Conservation (phyloP, 2,797 vertebrate genomes). For the Pagetopsis macropterus region DNA sequence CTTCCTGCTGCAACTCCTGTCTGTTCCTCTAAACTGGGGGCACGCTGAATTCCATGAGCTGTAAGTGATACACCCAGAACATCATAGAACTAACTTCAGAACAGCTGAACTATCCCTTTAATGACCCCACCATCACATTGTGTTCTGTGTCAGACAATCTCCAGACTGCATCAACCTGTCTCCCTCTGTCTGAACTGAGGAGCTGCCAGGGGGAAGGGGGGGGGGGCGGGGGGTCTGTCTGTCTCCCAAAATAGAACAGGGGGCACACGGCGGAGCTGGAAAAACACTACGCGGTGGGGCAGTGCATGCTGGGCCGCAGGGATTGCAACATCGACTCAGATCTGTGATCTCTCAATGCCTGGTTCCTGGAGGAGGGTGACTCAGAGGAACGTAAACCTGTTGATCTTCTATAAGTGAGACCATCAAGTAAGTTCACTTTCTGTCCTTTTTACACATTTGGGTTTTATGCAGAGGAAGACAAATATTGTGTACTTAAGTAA, state of each 20-base stretch:
- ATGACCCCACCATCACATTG: neutral
- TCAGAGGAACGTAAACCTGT: constrained; percentile 30
- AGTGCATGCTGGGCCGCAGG: constrained; percentile 27
- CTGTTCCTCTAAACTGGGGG: too few species aligned
- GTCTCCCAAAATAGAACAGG: constrained; percentile 81
- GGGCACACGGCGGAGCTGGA: constrained; percentile 64
- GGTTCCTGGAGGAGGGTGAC: constrained; percentile 13
- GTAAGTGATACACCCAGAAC: too few species aligned
- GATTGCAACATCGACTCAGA: constrained; percentile 76
- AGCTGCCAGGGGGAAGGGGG: constrained; percentile 25
- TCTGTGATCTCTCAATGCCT: constrained; percentile 28
- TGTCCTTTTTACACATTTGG: neutral
- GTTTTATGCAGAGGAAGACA: neutral
- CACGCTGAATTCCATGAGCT: too few species aligned
- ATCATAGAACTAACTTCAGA: too few species aligned
- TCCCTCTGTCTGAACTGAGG: constrained; percentile 14
- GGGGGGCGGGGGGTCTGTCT: constrained; percentile 23
- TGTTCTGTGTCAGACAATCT: neutral
- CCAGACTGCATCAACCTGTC: neutral
- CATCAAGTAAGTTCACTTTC: constrained; percentile 39
- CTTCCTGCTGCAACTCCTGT: too few species aligned
- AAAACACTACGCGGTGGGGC: constrained; percentile 64
- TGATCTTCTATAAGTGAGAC: constrained; percentile 2
- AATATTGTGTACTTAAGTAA: too few species aligned
- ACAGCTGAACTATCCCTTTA: neutral